These are phyloP conservation scores for Rhinolophus sinicus DNA, from an alignment of 2,113 vertebrate species.

Conservation along the genomic window DNA sequence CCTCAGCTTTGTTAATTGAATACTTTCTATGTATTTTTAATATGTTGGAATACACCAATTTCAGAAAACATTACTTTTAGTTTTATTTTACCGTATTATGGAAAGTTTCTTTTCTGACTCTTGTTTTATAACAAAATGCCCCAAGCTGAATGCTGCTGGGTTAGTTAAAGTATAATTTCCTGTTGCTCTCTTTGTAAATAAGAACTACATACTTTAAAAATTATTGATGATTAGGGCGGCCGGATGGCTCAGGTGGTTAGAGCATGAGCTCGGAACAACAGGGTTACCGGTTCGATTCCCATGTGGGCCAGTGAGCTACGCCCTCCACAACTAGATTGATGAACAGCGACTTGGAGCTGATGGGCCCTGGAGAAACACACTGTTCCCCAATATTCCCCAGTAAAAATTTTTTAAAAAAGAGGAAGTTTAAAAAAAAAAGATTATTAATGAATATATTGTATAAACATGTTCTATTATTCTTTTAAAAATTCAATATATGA, in stretches of 20 bases:
- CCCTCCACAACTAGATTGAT: no score
- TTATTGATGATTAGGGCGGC: no score
- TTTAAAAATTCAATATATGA: neutral
- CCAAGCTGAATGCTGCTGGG: neutral
- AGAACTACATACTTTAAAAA: neutral
- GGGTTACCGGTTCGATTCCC: no score
- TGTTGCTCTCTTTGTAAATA: neutral
- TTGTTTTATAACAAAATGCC: neutral
- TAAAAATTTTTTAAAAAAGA: no score
- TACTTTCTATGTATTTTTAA: neutral
- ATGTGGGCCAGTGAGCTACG: no score
- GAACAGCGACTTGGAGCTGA: no score
- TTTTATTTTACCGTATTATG: neutral
- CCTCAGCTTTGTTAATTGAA: neutral
- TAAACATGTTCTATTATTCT: neutral
- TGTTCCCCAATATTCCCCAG: no score
- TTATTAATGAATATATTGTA: neutral
- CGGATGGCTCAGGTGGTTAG: neutral
- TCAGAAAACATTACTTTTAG: neutral
- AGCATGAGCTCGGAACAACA: no score
- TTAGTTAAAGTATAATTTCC: slow-evolving; percentile 43
- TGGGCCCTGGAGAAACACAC: no score
- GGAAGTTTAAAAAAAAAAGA: neutral
- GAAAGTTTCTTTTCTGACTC: slow-evolving; percentile 33
- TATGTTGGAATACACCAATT: neutral